These are phyloP conservation scores for Mesoclemmys tuberculata DNA, from an alignment of 2,113 vertebrate species.

Conservation along the genomic window DNA sequence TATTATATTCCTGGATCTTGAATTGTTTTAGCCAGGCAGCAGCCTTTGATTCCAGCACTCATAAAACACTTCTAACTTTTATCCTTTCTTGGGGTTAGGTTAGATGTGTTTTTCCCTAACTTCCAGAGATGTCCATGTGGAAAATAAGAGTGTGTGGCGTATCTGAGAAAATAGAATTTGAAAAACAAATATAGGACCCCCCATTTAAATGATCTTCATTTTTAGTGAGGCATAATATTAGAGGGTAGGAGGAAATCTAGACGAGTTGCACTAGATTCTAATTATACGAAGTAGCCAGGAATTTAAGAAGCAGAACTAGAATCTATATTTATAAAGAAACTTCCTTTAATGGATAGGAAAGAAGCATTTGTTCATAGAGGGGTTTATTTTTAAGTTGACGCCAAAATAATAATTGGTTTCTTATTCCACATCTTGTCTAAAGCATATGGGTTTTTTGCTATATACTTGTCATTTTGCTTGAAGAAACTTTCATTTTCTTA, in stretches of 20 bases:
- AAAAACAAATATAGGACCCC: neutral
- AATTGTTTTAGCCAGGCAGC: neutral
- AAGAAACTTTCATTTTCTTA: neutral
- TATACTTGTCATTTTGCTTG: neutral
- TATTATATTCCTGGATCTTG: rapidly evolving
- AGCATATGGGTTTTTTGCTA: neutral
- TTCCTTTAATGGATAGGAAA: neutral
- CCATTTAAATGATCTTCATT: neutral
- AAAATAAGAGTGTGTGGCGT: neutral
- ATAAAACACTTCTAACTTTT: neutral
- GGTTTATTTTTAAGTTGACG: neutral
- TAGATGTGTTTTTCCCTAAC: neutral
- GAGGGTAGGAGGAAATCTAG: neutral
- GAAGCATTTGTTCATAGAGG: neutral
- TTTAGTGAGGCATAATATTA: neutral
- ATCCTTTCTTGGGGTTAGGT: neutral
- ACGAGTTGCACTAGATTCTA: neutral
- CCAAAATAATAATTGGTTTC: neutral
- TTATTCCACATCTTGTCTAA: neutral
- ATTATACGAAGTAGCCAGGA: neutral
- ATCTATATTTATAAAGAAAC: neutral
- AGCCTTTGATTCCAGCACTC: neutral
- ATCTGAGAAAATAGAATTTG: neutral
- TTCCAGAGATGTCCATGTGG: neutral
- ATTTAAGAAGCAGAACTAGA: slow-evolving; percentile 16